Percentiles rank a stretch among this genome's conserved stretches.
Conservation (phyloP, 1,140 invertebrate genomes). For the Periplaneta americana region DNA sequence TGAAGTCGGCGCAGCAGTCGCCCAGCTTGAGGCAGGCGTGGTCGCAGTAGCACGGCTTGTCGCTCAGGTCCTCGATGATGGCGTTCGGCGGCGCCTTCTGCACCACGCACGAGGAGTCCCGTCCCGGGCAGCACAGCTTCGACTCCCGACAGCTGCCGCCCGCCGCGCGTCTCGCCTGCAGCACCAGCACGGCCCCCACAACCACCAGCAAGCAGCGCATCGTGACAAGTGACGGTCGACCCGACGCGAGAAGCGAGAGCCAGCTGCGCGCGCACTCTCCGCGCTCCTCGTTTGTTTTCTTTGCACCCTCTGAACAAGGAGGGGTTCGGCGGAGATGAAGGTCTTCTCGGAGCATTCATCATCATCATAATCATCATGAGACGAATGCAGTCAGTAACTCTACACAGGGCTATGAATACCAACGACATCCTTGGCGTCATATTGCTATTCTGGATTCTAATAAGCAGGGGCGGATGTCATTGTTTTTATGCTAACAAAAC, state of each 20-base stretch:
- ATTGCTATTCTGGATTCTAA: too few relatives aligned
- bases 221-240: background rate
- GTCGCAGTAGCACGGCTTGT: constrained; percentile 85
- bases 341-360: too few relatives aligned
- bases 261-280: background rate
- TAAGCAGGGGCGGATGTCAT: too few relatives aligned
- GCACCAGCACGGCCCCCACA: background rate
- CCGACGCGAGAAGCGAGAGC: background rate
- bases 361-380: too few relatives aligned
- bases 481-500: too few relatives aligned
- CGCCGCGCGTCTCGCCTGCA: background rate
- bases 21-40: constrained; percentile 81
- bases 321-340: too few relatives aligned
- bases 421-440: too few relatives aligned
- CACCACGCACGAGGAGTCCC: constrained; percentile 81
- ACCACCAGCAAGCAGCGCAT: background rate
- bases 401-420: too few relatives aligned
- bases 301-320: too few relatives aligned
- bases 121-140: constrained; percentile 70
- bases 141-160: constrained; percentile 64
- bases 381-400: too few relatives aligned
- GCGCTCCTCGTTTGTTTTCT: too few relatives aligned
- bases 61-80: constrained; percentile 71
- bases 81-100: constrained; percentile 76
- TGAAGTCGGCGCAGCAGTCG: constrained; percentile 81